Evolutionary conservation across 2,113 vertebrate genomes (phyloP), one percentile per base, ranked within the genome.

Genomic region (Apeltes quadracus): DNA sequence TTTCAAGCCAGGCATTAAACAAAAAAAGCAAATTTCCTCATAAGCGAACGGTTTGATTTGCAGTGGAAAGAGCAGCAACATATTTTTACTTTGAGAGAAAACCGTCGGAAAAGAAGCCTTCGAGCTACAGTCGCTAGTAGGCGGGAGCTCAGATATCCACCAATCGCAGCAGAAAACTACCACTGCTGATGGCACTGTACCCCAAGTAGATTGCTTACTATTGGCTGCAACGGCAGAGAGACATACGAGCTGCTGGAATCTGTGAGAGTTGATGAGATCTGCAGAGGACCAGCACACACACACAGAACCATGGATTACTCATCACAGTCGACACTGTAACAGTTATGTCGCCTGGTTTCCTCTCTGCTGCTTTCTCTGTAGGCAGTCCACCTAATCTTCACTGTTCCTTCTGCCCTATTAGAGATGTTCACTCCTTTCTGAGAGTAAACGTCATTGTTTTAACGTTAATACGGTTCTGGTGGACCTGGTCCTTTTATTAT

Each of bases 251-350:
- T 65, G 65, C 72, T 75, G 81, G 44, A 81, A 5, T 81, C 63
- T 63, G 46, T 75, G 79, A 15, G 55, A 56, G 66, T 7, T 88
- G 75, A 86, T 78, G 84, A 76, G 81, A 82, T 78, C 70, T 71
- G 59, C 83, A 90, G 75, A 78, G 20, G 46, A 75, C n/a, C 25
- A 61, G 51, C 22, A 53, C 61, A 25, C 65, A 64, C 8, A 75
- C 44, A 68, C 51, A 57, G 61, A 66, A 34, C 32, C 32, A 16
- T 18, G 41, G 12, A 50, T 64, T 64, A 64, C 61, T 64, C 61
- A 64, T 32, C 59, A 36, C 41, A 38, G 41, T 50, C 27, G 50
- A 15, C 34, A 62, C 12, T 82, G n/a, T 73, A 48, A 57, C 69
- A 61, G 32, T 48, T 53, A 6, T 61, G 58, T 46, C 58, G 62